Percentiles rank a stretch among this genome's conserved stretches.
Conservation (phyloP, 2,888 invertebrate species). For the Lathronympha strigana region DNA sequence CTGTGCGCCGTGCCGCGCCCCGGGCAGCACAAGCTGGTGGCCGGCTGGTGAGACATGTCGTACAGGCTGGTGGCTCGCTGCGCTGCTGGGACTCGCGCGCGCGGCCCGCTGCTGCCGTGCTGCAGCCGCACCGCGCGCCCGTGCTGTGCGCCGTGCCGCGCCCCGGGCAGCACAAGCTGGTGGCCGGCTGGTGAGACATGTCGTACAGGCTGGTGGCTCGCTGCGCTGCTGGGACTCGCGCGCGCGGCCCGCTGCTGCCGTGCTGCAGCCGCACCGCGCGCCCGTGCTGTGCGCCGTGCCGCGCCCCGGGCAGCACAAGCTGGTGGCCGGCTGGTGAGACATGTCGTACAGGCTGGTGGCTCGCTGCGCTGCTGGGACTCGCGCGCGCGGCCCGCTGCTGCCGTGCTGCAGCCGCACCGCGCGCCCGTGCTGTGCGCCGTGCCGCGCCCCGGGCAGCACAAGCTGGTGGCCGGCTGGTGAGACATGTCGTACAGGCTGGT, state of each 20-base stretch:
- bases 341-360: too few relatives aligned
- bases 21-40: background rate
- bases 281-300: constrained; percentile 12
- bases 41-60: constrained; percentile 60
- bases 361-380: constrained; percentile 1
- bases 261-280: background rate
- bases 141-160: constrained; percentile 9
- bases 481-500: too few relatives aligned
- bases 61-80: background rate
- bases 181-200: background rate
- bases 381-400: background rate
- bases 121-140: constrained; percentile 12
- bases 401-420: constrained; percentile 26
- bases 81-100: constrained; percentile 32
- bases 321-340: too few relatives aligned
- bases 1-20: constrained; percentile 84
- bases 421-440: constrained; percentile 29
- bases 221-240: constrained; percentile 44
- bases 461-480: background rate
- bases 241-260: constrained; percentile 40
- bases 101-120: constrained; percentile 35
- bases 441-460: background rate
- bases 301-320: background rate
- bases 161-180: constrained; percentile 53
- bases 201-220: too few relatives aligned